These are phyloP conservation scores for Dryas iulia DNA, from an alignment of 1,140 invertebrate species.

Conservation along the genomic window DNA sequence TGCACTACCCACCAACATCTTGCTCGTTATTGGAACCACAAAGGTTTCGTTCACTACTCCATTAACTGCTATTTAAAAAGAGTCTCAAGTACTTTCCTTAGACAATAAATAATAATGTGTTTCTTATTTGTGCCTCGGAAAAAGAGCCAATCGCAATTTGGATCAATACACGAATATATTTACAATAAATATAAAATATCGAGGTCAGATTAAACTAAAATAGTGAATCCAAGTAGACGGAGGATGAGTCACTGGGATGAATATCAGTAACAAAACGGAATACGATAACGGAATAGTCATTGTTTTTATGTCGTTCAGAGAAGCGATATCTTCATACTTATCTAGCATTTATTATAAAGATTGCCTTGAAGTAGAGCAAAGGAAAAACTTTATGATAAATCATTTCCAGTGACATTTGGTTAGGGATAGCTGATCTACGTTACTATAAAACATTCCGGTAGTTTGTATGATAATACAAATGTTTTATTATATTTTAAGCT, in stretches of 20 bases:
- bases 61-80: too few species aligned
- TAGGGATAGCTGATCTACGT: not conserved
- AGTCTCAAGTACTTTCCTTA: too few species aligned
- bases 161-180: not conserved
- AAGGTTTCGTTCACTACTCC: too few species aligned
- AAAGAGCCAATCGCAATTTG: not conserved
- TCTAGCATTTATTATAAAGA: constrained; percentile 20
- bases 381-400: constrained; percentile 28
- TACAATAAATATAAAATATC: not conserved
- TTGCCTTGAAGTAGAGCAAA: constrained; percentile 4
- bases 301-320: constrained; percentile 17
- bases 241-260: not conserved
- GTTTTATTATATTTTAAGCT: constrained; percentile 44
- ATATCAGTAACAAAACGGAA: constrained; percentile 13
- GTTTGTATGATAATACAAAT: constrained; percentile 51
- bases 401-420: constrained; percentile 28
- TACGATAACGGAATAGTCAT: constrained; percentile 8
- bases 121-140: not conserved
- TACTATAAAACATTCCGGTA: constrained; percentile 10
- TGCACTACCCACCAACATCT: too few species aligned
- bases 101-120: not conserved
- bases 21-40: too few species aligned
- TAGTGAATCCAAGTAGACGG: not conserved
- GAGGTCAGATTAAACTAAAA: not conserved
- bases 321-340: constrained; percentile 8